These are phyloP conservation scores for Hyles euphorbiae DNA, from an alignment of 1,140 invertebrate genomes.

Conservation along the genomic window DNA sequence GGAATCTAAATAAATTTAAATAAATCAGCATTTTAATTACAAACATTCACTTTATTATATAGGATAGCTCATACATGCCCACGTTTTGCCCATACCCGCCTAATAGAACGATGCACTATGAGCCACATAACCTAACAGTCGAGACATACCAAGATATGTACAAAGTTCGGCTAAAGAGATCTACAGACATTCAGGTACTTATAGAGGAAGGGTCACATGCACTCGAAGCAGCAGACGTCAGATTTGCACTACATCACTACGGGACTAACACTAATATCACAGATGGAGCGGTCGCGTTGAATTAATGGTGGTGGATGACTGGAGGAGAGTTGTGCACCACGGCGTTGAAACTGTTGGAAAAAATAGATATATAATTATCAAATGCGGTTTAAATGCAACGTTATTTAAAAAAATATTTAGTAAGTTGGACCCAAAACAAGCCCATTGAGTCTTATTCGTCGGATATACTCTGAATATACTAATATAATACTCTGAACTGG, in stretches of 20 bases:
- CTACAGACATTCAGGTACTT: background rate
- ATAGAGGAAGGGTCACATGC: background rate
- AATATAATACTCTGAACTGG: no score
- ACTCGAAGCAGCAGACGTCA: constrained; percentile 20
- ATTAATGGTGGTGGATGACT: constrained; percentile 68
- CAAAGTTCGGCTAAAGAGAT: no score
- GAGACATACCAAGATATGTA: no score
- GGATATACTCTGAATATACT: no score
- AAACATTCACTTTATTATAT: background rate
- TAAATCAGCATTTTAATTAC: background rate
- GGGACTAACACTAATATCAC: constrained; percentile 60
- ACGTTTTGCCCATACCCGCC: no score
- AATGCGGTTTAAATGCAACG: no score
- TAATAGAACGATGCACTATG: no score
- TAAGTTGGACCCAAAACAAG: no score
- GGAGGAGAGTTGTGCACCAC: constrained; percentile 65
- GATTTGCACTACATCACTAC: constrained; percentile 1
- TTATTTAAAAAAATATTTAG: no score
- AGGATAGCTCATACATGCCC: background rate
- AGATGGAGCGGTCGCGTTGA: constrained; percentile 34
- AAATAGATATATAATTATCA: constrained; percentile 4
- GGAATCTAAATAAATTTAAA: background rate
- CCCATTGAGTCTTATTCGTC: no score
- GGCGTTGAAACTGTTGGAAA: constrained; percentile 62
- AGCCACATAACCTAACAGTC: no score